These are phyloP conservation scores for Aphyosemion australe DNA, from an alignment of 2,113 vertebrate species.

Conservation along the genomic window DNA sequence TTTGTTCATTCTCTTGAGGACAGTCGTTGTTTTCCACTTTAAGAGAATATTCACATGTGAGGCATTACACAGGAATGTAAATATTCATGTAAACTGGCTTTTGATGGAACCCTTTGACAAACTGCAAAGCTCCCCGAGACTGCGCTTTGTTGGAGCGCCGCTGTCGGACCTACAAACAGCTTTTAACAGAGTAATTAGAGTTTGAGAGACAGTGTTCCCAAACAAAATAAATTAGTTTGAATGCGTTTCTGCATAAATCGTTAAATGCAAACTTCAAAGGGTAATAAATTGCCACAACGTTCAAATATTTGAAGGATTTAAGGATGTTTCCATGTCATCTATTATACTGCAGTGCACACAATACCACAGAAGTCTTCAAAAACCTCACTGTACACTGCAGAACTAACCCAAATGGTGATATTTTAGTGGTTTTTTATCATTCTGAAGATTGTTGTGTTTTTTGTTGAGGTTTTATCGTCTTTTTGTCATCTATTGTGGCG, in stretches of 20 bases:
- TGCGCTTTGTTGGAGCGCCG: conserved; percentile 2
- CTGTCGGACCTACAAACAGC: conserved; percentile 40
- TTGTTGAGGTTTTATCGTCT: conserved; percentile 44
- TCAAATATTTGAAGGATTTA: conserved; percentile 66
- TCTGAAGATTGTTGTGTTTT: conserved; percentile 62
- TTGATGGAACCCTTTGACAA: conserved; percentile 37
- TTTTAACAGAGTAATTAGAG: conserved; percentile 32
- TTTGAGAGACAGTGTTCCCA: conserved; percentile 61
- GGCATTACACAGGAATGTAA: conserved; percentile 61
- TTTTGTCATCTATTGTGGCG: conserved; percentile 46
- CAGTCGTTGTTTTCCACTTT: conserved; percentile 37
- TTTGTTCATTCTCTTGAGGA: not conserved
- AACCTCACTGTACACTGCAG: conserved; percentile 40
- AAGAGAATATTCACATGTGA: conserved; percentile 50
- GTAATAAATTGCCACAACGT: conserved; percentile 61
- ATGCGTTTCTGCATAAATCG: conserved; percentile 67
- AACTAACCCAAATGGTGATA: conserved; percentile 65
- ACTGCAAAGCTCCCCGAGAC: conserved; percentile 13
- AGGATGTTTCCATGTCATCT: conserved; percentile 64
- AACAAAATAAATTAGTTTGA: conserved; percentile 70
- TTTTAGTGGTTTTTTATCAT: conserved; percentile 58
- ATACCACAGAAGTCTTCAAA: conserved; percentile 31
- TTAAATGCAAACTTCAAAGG: conserved; percentile 67
- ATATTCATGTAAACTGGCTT: conserved; percentile 53
- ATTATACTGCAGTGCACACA: conserved; percentile 58